phyloP scores from a whole-genome alignment of 64 coral and sea anemone species.

The Porites lutea region DNA sequence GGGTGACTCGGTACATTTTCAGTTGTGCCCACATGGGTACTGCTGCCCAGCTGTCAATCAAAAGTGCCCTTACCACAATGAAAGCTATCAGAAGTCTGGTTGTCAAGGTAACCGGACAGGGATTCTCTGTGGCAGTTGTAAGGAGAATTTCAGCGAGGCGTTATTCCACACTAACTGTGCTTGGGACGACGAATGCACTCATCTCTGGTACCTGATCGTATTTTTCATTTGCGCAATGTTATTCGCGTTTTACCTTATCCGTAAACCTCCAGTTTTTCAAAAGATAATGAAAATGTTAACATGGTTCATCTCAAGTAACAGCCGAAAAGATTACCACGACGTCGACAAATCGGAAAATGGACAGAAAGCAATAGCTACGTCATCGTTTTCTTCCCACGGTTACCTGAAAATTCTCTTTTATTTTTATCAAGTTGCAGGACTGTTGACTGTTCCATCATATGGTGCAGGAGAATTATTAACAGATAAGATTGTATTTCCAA shows the following conservation, averaged over 20 bases:
- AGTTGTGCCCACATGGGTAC: slow-evolving; percentile 37
- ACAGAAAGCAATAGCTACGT: not conserved
- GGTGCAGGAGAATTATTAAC: not conserved
- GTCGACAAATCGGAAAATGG: not conserved
- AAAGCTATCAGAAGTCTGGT: slow-evolving; percentile 18
- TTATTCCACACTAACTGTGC: slow-evolving; percentile 7
- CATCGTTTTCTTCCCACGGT: not conserved
- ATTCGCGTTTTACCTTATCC: slow-evolving; percentile 13
- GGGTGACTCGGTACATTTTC: not conserved
- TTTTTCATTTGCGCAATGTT: not conserved
- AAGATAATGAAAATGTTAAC: not conserved
- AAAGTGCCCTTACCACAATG: not conserved
- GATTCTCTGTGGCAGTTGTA: slow-evolving; percentile 43
- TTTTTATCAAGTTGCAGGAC: slow-evolving; percentile 63
- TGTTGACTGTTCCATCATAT: slow-evolving; percentile 13
- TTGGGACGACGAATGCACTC: not conserved
- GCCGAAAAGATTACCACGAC: not conserved
- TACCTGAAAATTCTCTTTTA: slow-evolving; percentile 68
- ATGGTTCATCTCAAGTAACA: slow-evolving; percentile 6
- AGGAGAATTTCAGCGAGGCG: slow-evolving; percentile 14
- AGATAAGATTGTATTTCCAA: not conserved
- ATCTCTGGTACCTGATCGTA: slow-evolving; percentile 8
- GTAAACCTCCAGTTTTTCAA: slow-evolving; percentile 40
- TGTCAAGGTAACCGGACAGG: slow-evolving; percentile 60
- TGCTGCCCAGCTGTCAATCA: slow-evolving; percentile 40